A percentile compares a stretch with the other conserved stretches of the same genome.
phyloP scores from a whole-genome alignment of 2,113 vertebrate genomes.

The Nestor notabilis region DNA sequence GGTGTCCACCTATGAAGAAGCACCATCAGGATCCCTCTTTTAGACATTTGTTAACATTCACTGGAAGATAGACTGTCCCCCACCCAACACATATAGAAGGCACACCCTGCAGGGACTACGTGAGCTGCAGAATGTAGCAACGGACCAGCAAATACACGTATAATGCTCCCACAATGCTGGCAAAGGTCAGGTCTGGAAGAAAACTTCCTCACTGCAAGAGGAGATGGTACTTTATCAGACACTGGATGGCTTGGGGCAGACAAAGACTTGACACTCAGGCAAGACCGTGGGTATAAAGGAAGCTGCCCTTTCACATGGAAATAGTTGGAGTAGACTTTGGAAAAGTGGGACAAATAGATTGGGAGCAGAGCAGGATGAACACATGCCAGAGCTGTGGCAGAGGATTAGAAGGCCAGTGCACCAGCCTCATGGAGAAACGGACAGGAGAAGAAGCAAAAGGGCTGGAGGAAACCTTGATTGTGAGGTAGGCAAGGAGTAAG shows the following conservation, averaged over 20 bases:
- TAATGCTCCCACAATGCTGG: neutral
- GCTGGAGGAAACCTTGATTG: neutral
- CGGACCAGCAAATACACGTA: neutral
- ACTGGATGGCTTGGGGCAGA: neutral
- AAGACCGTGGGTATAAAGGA: accelerated
- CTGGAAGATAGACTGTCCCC: neutral
- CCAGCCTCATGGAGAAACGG: neutral
- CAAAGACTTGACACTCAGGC: neutral
- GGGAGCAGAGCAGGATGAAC: neutral
- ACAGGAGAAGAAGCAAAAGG: neutral
- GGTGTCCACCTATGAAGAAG: slow-evolving; percentile 26
- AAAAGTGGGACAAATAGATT: neutral
- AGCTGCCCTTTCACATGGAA: neutral
- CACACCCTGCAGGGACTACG: neutral
- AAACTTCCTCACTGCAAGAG: neutral
- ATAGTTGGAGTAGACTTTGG: neutral
- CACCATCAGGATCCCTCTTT: neutral
- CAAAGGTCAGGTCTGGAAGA: neutral
- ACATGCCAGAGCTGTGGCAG: neutral
- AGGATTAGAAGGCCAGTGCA: neutral
- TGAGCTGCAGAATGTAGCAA: neutral
- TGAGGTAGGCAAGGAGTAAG: neutral
- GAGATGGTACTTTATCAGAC: neutral
- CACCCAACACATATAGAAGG: neutral
- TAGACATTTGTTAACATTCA: neutral